Base-by-base conservation (phyloP, 1,140 invertebrate genomes). In the Sogatella furcifera region DNA sequence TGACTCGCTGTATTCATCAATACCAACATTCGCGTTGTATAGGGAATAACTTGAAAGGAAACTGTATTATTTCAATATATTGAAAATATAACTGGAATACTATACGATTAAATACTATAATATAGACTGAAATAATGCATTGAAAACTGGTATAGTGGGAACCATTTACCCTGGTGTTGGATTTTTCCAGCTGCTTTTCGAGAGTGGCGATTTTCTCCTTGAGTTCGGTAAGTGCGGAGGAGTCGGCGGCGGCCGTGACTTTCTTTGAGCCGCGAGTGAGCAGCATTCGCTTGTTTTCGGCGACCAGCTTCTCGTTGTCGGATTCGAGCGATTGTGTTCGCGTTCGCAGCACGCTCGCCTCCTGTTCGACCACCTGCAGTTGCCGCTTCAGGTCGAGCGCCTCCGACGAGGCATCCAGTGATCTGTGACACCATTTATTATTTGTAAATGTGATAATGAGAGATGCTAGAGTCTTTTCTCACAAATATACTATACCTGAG, bases 321-420 rank as follows among this genome's bases (percentile, higher is more conserved):
- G 74, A 72, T 73, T 90, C 87, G 42, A 89, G 69, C 19, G 72
- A 77, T 65, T 81, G 78, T 49, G 80, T 78, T 72, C 84, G 86
- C 24, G 78, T 73, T 64, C 83, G 74, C 55, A 88, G 69, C 28
- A 85, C 79, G 41, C 68, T 72, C 17, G 83, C 83, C 74, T 89
- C 87, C 74, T 87, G 83, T 70, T 88, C 84, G 41, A 86, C 79
- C 1, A 85, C 73, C 73, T 86, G 83, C 19, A 90, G 71, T 73
- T 89, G 85, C 44, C 84, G 73, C 71, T 84, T 84, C 42, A 87
- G 72, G 72, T 88, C 85, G 14, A 86, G 72, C 60, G 80, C 79
- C 69, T 82, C 77, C 69, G 79, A 77, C 58, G 80, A 78, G 56
- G 76, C 69, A 70, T 85, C 83, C 58, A 83, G 70, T 22, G 83